phyloP scores from a whole-genome alignment of 1,140 invertebrate genomes.

The Leguminivora glycinivorella region DNA sequence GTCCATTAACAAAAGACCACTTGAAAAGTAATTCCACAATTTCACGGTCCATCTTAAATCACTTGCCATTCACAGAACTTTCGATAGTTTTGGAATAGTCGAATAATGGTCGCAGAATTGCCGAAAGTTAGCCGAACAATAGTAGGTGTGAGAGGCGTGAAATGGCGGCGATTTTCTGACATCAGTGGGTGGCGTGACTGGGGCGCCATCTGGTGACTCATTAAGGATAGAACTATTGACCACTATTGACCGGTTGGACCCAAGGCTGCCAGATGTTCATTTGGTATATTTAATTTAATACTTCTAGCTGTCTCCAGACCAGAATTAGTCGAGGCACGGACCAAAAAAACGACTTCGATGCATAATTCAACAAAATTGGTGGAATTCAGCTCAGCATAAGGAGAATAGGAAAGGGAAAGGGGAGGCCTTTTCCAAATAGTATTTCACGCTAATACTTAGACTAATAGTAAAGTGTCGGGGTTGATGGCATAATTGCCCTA shows the following conservation, averaged over 20 bases:
- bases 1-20: neutral
- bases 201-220: constrained; percentile 16
- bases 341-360: too few relatives aligned
- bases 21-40: constrained; percentile 4
- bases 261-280: neutral
- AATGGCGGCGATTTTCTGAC: constrained; percentile 12
- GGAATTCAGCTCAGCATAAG: too few relatives aligned
- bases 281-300: too few relatives aligned
- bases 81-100: neutral
- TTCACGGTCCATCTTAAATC: constrained; percentile 8
- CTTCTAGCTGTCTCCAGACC: too few relatives aligned
- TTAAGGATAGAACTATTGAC: neutral
- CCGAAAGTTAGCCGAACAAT: neutral
- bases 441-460: too few relatives aligned
- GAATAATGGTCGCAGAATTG: neutral
- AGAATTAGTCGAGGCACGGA: too few relatives aligned
- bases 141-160: neutral
- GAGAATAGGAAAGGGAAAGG: too few relatives aligned
- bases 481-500: too few relatives aligned
- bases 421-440: too few relatives aligned
- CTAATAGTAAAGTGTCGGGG: too few relatives aligned
- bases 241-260: neutral
- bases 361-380: too few relatives aligned
- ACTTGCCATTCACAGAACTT: neutral
- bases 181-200: constrained; percentile 15